Conservation (phyloP, 2,888 invertebrate species). For the Aspidiotus rigidus region DNA sequence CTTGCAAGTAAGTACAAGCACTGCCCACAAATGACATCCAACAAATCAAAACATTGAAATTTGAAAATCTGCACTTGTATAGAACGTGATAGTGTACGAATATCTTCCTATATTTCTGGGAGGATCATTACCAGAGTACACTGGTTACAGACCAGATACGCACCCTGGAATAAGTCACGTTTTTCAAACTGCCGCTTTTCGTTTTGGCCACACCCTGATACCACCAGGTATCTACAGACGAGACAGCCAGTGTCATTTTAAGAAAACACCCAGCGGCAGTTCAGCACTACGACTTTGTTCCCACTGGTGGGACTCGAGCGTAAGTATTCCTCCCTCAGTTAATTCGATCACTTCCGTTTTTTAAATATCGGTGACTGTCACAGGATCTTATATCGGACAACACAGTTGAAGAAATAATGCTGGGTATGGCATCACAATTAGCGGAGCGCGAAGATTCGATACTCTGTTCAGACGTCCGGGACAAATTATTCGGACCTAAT, state of each 20-base stretch:
- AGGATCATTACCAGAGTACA: constrained; percentile 57
- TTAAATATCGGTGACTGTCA: too few species aligned
- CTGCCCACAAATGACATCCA: too few species aligned
- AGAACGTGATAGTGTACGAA: constrained; percentile 93
- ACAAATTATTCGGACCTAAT: constrained; percentile 93
- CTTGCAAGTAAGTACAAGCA: constrained; percentile 58
- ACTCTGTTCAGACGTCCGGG: constrained; percentile 87
- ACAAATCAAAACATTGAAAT: too few species aligned
- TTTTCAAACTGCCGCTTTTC: constrained; percentile 94
- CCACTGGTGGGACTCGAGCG: constrained; percentile 98
- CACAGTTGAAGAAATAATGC: constrained; percentile 78
- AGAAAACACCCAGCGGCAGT: constrained; percentile 47
- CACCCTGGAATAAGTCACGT: constrained; percentile 93
- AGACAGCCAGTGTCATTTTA: constrained; percentile 70
- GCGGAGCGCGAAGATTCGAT: constrained; percentile 91
- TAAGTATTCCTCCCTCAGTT: constrained; percentile 47
- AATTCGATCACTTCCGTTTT: too few species aligned
- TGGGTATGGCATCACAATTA: constrained; percentile 91
- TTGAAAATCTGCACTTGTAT: constrained; percentile 37
- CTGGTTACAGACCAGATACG: constrained; percentile 80
- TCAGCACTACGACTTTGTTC: constrained; percentile 86
- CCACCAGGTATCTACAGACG: constrained; percentile 80
- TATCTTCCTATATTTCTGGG: constrained; percentile 87
- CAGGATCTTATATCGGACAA: constrained; percentile 62
- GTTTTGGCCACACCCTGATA: constrained; percentile 91